phyloP scores from a whole-genome alignment of 2,113 vertebrate species.

The Falcunculus frontatus region DNA sequence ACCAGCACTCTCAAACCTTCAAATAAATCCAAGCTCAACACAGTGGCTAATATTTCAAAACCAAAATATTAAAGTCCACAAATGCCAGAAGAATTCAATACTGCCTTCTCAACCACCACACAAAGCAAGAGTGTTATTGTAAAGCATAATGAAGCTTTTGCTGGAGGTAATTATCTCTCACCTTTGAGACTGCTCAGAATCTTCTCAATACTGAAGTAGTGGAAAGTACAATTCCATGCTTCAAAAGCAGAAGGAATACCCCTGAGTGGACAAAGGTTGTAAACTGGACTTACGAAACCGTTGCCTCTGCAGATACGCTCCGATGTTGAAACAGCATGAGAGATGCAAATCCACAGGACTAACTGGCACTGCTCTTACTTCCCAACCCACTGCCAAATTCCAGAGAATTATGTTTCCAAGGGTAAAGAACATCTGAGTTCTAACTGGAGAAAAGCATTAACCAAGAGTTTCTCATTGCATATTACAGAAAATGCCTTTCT shows the following conservation, averaged over 20 bases:
- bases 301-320: background rate
- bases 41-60: background rate
- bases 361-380: background rate
- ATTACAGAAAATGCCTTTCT: background rate
- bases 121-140: background rate
- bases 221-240: background rate
- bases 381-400: slow-evolving; percentile 15
- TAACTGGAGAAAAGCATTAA: background rate
- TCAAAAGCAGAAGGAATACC: background rate
- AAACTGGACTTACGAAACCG: background rate
- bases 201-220: background rate
- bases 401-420: slow-evolving; percentile 30
- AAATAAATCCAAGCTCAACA: background rate
- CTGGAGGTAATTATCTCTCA: background rate
- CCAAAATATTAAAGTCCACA: background rate
- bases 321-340: background rate
- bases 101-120: background rate
- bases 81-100: background rate
- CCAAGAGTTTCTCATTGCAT: background rate
- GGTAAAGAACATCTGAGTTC: slow-evolving; percentile 4
- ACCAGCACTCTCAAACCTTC: background rate
- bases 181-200: background rate
- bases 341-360: background rate
- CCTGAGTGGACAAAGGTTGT: background rate
- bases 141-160: background rate